Conservation (phyloP, 2,888 invertebrate genomes). For the Lycia hirtaria region DNA sequence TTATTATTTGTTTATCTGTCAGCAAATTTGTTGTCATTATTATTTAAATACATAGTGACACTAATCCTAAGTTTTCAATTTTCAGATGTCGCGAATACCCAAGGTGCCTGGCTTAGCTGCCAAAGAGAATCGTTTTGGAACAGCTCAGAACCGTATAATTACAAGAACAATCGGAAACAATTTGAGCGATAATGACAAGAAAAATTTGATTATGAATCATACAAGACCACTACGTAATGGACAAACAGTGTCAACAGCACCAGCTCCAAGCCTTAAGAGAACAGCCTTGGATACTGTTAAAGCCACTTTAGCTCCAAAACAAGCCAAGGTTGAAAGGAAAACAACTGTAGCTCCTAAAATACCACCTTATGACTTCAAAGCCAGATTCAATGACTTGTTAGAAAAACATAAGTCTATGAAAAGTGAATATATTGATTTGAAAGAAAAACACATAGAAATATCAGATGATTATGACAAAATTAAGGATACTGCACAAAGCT, state of each 20-base stretch:
- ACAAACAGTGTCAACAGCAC: constrained; percentile 48
- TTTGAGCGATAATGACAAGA: constrained; percentile 75
- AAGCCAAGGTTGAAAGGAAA: constrained; percentile 71
- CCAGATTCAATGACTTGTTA: constrained; percentile 85
- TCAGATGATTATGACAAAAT: constrained; percentile 81
- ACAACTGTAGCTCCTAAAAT: constrained; percentile 82
- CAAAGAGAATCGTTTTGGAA: constrained; percentile 73
- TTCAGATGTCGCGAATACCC: constrained; percentile 81
- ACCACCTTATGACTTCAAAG: constrained; percentile 88
- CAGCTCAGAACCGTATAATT: constrained; percentile 55
- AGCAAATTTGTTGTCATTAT: too few relatives aligned
- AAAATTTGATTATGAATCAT: constrained; percentile 70
- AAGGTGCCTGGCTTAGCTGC: constrained; percentile 63
- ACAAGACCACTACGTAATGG: constrained; percentile 64
- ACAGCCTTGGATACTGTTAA: constrained; percentile 62
- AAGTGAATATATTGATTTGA: constrained; percentile 78
- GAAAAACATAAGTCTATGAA: constrained; percentile 86
- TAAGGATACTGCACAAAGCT: constrained; percentile 68
- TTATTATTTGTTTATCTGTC: too few relatives aligned
- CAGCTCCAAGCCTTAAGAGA: constrained; percentile 69
- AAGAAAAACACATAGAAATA: constrained; percentile 81
- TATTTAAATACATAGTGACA: too few relatives aligned
- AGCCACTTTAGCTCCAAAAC: constrained; percentile 58
- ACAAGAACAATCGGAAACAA: constrained; percentile 63
- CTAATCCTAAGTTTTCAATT: background rate